Evolutionary conservation across 2,113 vertebrate species (phyloP).

Genomic region (Phalacrocorax pelagicus): DNA sequence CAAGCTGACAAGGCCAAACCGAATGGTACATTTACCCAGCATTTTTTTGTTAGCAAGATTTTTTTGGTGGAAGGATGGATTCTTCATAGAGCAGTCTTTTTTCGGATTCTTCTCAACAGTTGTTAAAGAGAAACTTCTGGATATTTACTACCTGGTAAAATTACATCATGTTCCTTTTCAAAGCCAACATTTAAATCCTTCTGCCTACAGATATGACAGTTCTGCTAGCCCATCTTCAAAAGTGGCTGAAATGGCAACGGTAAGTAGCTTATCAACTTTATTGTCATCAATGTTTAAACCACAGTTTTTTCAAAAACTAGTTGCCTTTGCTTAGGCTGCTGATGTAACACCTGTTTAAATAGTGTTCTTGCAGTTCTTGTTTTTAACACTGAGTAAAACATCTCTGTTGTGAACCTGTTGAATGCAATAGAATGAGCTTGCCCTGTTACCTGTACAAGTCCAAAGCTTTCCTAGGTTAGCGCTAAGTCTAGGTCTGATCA

Average conservation of each 20-base stretch:
- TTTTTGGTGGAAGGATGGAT: neutral
- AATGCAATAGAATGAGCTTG: neutral
- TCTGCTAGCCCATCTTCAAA: slow-evolving; percentile 1
- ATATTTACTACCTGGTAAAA: neutral
- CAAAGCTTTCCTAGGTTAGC: neutral
- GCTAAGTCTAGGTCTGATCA: neutral
- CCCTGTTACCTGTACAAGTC: neutral
- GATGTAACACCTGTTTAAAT: neutral
- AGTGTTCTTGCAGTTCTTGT: neutral
- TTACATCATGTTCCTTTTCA: neutral
- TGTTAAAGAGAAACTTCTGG: neutral
- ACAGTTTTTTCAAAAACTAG: neutral
- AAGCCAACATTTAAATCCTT: slow-evolving; percentile 48
- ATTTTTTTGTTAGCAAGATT: neutral
- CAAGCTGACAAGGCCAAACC: neutral
- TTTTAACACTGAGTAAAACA: neutral
- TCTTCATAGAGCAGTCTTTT: neutral
- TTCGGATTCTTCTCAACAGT: neutral
- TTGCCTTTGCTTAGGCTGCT: neutral
- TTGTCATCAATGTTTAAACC: neutral
- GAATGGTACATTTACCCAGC: neutral
- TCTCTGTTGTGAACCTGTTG: neutral
- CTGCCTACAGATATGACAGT: slow-evolving; percentile 62
- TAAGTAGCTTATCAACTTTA: slow-evolving; percentile 38
- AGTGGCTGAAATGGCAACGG: slow-evolving; percentile 58